Evolutionary conservation across 2,888 invertebrate genomes (phyloP), one percentile per base, ranked within the genome.

Genomic region (Anorthoa munda): DNA sequence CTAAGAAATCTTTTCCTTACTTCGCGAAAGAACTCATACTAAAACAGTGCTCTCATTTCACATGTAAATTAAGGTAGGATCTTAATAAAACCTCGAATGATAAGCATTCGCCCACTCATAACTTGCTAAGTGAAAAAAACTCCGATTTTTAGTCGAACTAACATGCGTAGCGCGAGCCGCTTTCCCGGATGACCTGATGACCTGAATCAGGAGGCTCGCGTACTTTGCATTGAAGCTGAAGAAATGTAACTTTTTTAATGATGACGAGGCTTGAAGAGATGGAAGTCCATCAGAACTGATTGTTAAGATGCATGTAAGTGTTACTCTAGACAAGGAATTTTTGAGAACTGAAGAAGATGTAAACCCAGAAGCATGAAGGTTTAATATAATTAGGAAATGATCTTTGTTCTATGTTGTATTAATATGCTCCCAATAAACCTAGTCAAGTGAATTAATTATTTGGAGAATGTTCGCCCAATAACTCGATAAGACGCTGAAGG

Each of bases 121-220:
- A 63, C 21, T 4, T 4, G 15, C 17, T 21, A 56, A 56, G 66
- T 53, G 59, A 50, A 53, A 15, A 18, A 55, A 18, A 13, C 18
- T 13, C 15, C n/a, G 15, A 45, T 66, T 65, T 75, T 56, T 23
- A 31, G 58, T 2, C 18, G 51, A 55, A 63, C 59, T 70, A 18
- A 56, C 26, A 63, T 58, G 82, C 59, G 77, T 64, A 59, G 13
- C 58, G 56, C 26, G 77, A 31, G 31, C 26, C 23, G 45, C n/a
- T 51, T 63, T 12, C 68, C 68, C 59, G 77, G 59, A 64, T 77
- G 77, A 81, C 82, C 69, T 64, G 59, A 68, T 78, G 59, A 81
- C 82, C 78, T 81, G 59, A 82, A 78, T 68, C 45, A 59, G 50
- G 53, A 15, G 48, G 77, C 53, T 46, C 18, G 59, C 53, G 45